Evolutionary conservation across 2,797 vertebrate genomes (phyloP).

Genomic region (Chaetodon trifasciatus): DNA sequence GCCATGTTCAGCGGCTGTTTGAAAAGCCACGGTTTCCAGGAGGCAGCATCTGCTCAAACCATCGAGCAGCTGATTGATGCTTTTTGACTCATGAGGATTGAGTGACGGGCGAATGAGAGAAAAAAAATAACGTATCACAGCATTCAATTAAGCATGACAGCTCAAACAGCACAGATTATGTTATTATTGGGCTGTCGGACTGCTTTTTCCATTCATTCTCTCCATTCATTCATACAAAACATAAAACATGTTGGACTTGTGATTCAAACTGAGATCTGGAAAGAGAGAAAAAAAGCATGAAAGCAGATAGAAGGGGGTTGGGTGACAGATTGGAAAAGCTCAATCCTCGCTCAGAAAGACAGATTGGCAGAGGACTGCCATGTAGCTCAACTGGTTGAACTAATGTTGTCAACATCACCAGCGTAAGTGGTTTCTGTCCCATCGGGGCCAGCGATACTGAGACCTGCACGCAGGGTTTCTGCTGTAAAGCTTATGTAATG

Average conservation of each 20-base stretch:
- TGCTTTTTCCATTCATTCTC: constrained; percentile 17
- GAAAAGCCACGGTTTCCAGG: constrained; percentile 28
- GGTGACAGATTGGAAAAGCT: constrained; percentile 52
- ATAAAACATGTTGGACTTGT: not conserved
- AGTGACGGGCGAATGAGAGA: constrained; percentile 40
- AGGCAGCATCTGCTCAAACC: constrained; percentile 13
- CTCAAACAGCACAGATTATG: not conserved
- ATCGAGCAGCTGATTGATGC: constrained; percentile 40
- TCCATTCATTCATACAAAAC: constrained; percentile 27
- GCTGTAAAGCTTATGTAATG: constrained; percentile 51
- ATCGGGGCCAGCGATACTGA: constrained; percentile 7
- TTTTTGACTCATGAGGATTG: constrained; percentile 49
- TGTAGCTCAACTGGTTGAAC: constrained; percentile 9
- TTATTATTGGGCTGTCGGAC: too few relatives aligned
- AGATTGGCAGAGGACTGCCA: constrained; percentile 33
- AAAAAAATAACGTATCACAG: constrained; percentile 10
- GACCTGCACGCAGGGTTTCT: constrained; percentile 35
- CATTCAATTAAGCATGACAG: constrained; percentile 34
- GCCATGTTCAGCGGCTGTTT: constrained; percentile 40
- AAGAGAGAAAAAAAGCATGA: constrained; percentile 9
- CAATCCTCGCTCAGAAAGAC: constrained; percentile 49
- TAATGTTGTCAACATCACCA: constrained; percentile 42
- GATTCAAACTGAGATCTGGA: constrained; percentile 6
- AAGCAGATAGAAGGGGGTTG: constrained; percentile 23
- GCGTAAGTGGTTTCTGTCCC: constrained; percentile 46